A percentile compares a stretch with the other conserved stretches of the same genome.
These are phyloP conservation scores for Malurus elegans DNA, from an alignment of 2,113 vertebrate genomes.

Conservation along the genomic window DNA sequence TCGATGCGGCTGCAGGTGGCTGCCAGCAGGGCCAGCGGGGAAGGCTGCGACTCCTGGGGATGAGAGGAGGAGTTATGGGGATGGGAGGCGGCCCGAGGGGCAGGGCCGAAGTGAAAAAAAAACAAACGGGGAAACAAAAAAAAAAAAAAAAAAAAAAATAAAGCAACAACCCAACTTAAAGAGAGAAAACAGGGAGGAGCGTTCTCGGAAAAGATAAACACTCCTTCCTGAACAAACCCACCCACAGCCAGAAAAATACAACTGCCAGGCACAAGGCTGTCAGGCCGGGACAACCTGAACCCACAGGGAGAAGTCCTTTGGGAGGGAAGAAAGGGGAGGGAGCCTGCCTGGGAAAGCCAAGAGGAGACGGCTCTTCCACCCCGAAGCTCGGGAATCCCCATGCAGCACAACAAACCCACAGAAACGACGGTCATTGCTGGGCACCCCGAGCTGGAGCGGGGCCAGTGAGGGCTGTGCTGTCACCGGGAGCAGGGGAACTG, in stretches of 20 bases:
- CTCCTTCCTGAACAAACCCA: conserved; percentile 32
- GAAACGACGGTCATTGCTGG: background rate
- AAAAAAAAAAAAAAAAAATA: too few species aligned
- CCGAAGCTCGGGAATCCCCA: accelerated
- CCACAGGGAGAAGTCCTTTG: background rate
- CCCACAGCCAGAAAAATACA: conserved; percentile 40
- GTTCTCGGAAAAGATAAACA: conserved; percentile 20
- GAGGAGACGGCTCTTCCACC: background rate
- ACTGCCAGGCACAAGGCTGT: background rate
- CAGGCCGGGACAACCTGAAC: background rate
- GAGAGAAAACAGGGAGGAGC: background rate
- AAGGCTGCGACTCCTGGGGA: conserved; percentile 90
- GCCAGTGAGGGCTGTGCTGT: background rate
- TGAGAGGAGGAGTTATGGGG: conserved; percentile 26
- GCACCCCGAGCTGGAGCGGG: background rate
- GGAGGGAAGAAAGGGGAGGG: background rate
- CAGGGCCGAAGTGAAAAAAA: background rate
- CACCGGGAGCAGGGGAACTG: background rate
- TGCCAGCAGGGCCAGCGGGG: conserved; percentile 91
- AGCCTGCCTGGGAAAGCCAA: background rate
- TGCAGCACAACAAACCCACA: accelerated
- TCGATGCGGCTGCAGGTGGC: conserved; percentile 97
- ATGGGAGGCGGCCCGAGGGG: background rate
- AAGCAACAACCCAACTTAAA: background rate
- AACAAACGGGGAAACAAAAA: background rate